These are phyloP conservation scores for Uria lomvia DNA, from an alignment of 2,113 vertebrate species.

Conservation along the genomic window DNA sequence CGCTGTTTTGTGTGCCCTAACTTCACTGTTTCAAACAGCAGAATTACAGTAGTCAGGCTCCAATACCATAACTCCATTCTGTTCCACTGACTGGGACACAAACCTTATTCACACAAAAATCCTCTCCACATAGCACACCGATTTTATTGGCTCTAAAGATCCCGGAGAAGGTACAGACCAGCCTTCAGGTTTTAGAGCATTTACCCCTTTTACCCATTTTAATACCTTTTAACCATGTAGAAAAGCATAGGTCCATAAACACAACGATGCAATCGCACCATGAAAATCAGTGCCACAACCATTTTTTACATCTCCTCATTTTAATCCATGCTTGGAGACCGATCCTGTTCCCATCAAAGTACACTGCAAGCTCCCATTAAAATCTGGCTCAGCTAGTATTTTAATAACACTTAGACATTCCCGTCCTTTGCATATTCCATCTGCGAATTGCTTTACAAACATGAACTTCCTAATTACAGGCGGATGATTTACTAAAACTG, in stretches of 20 bases:
- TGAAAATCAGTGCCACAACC: background rate
- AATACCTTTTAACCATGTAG: background rate
- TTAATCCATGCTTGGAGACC: background rate
- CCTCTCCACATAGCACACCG: accelerated
- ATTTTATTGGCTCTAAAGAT: background rate
- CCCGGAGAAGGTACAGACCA: background rate
- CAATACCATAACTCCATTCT: accelerated
- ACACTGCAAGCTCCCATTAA: slow-evolving; percentile 34
- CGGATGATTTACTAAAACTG: slow-evolving; percentile 46
- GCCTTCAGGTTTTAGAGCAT: background rate
- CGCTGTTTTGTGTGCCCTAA: background rate
- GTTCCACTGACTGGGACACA: background rate
- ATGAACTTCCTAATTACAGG: slow-evolving; percentile 55
- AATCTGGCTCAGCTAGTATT: slow-evolving; percentile 57
- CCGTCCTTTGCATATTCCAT: slow-evolving; percentile 46
- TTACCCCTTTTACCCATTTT: background rate
- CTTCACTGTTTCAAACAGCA: background rate
- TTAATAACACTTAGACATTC: slow-evolving; percentile 55
- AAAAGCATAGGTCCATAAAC: background rate
- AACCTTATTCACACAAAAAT: background rate
- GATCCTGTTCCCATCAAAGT: slow-evolving; percentile 38
- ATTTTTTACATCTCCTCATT: background rate
- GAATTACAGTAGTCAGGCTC: background rate
- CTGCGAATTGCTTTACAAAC: slow-evolving; percentile 38
- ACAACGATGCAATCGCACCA: background rate